These are phyloP conservation scores for Pheosia gnoma DNA, from an alignment of 2,888 invertebrate species.

Conservation along the genomic window DNA sequence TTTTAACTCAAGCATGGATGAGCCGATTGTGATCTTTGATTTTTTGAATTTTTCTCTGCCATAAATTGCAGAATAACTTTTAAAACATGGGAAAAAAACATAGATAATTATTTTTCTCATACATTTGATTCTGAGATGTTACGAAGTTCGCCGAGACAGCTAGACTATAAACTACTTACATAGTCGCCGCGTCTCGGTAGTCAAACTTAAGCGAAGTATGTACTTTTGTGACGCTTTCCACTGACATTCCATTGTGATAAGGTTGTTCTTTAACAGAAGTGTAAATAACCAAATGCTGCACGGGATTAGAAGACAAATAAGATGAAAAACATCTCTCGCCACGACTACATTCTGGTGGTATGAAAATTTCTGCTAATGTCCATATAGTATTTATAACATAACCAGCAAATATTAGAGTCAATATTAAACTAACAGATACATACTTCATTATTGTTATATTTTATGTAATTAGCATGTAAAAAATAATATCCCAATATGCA, in stretches of 20 bases:
- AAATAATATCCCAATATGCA: not conserved
- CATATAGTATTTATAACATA: constrained; percentile 91
- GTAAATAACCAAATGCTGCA: constrained; percentile 88
- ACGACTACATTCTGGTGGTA: constrained; percentile 87
- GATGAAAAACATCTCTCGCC: constrained; percentile 88
- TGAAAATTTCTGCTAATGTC: constrained; percentile 89
- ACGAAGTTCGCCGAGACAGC: not conserved
- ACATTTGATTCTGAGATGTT: no score
- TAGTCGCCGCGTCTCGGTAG: constrained; percentile 78
- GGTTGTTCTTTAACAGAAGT: constrained; percentile 86
- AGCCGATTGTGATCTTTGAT: no score
- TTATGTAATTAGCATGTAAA: not conserved
- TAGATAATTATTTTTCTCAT: no score
- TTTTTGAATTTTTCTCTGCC: no score
- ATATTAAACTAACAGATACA: constrained; percentile 85
- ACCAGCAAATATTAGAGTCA: constrained; percentile 86
- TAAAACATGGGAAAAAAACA: no score
- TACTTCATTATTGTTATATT: constrained; percentile 62
- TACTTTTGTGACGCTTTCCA: constrained; percentile 80
- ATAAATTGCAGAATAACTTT: no score
- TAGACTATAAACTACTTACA: constrained; percentile 59
- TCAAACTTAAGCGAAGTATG: constrained; percentile 86
- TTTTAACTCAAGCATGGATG: no score
- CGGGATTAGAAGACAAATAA: constrained; percentile 87
- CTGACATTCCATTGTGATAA: constrained; percentile 71